A percentile compares a stretch with the other conserved stretches of the same genome.
These are phyloP conservation scores for Gopherus evgoodei DNA, from an alignment of 2,113 vertebrate species.

Conservation along the genomic window DNA sequence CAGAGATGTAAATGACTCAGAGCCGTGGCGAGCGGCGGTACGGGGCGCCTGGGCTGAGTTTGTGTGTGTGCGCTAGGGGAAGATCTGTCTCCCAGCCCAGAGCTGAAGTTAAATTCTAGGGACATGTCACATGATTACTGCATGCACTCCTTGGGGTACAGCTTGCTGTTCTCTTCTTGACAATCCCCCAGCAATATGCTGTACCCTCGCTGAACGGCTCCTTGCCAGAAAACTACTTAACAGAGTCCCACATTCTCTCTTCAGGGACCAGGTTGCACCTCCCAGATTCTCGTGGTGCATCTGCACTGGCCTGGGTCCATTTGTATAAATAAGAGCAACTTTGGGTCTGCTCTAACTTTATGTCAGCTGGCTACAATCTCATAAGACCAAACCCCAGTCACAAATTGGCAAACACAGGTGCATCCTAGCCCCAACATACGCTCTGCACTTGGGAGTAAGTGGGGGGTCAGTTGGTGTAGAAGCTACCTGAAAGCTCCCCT, in stretches of 20 bases:
- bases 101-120: background rate
- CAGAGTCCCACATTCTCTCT: background rate
- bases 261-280: background rate
- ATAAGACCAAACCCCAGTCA: background rate
- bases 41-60: background rate
- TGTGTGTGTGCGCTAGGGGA: background rate
- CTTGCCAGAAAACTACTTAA: background rate
- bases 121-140: background rate
- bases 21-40: rapidly evolving
- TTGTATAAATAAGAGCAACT: background rate
- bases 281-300: background rate
- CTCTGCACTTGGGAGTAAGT: background rate
- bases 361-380: background rate
- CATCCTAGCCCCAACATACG: background rate
- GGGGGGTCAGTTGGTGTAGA: rapidly evolving
- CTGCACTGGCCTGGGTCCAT: background rate
- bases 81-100: background rate
- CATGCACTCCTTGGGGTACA: background rate
- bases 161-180: background rate
- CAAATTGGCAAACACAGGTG: background rate
- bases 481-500: background rate
- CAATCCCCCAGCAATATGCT: rapidly evolving
- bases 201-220: background rate
- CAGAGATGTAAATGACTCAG: background rate
- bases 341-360: background rate